A percentile compares a stretch with the other conserved stretches of the same genome.
Conservation (phyloP, 2,113 vertebrate genomes). For the Eulacestoma nigropectus region DNA sequence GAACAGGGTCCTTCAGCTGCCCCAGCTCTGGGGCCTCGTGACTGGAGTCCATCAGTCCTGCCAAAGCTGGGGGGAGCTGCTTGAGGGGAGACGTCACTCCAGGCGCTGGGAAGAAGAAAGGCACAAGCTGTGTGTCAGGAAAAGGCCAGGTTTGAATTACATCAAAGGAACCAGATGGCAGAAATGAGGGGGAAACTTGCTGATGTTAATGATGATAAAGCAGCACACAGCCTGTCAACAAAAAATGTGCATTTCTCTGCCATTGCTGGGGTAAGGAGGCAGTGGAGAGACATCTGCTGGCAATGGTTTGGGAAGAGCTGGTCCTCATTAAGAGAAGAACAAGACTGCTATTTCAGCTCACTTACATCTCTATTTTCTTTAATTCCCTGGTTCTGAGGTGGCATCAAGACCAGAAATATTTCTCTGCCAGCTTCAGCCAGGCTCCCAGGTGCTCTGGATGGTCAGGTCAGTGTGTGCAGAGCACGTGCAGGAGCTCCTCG, state of each 20-base stretch:
- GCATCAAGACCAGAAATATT: not conserved
- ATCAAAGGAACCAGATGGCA: not conserved
- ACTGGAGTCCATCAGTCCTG: not conserved
- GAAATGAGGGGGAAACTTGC: not conserved
- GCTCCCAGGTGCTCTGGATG: not conserved
- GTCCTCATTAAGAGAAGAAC: not conserved
- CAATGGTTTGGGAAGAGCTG: not conserved
- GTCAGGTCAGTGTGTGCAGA: not conserved
- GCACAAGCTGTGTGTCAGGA: not conserved
- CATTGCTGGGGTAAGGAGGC: not conserved
- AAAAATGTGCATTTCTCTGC: not conserved
- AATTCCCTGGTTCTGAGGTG: not conserved
- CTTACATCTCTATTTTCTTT: not conserved
- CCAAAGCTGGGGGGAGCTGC: not conserved
- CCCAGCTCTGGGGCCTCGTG: not conserved
- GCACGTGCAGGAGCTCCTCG: not conserved
- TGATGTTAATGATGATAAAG: not conserved
- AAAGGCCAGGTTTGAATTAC: not conserved
- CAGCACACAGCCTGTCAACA: not conserved
- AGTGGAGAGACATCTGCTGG: not conserved
- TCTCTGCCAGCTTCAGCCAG: not conserved
- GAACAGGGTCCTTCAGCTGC: rapidly evolving
- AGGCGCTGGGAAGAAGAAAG: not conserved
- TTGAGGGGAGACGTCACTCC: not conserved
- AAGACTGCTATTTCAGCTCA: not conserved